Conservation (phyloP, 2,113 vertebrate genomes). For the Tragelaphus imberbis region DNA sequence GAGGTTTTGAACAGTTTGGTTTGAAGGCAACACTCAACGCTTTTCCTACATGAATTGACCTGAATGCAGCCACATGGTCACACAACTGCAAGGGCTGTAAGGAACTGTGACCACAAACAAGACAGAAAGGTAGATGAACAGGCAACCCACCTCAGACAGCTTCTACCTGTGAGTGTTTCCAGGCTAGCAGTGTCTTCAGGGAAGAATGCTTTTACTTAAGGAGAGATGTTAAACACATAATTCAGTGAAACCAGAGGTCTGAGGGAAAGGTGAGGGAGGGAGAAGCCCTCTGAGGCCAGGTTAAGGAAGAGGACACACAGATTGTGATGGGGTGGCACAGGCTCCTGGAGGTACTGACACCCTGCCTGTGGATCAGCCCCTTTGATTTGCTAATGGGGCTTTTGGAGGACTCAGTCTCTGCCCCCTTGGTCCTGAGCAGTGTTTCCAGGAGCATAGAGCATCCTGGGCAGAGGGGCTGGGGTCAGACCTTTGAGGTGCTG, state of each 20-base stretch:
- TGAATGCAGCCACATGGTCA: background rate
- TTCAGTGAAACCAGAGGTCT: background rate
- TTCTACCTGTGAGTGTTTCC: background rate
- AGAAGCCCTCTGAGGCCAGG: background rate
- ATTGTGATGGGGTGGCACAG: fast-evolving
- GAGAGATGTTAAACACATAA: background rate
- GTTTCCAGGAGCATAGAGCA: background rate
- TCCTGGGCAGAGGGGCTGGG: background rate
- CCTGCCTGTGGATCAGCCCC: background rate
- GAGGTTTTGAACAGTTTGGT: background rate
- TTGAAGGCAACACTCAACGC: background rate
- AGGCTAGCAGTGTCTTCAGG: background rate
- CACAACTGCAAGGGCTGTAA: fast-evolving
- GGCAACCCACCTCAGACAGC: too few species aligned
- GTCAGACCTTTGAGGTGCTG: background rate
- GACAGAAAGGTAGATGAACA: background rate
- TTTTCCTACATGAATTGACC: background rate
- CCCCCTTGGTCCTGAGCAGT: background rate
- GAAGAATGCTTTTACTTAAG: background rate
- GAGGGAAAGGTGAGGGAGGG: background rate
- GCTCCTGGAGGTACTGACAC: background rate
- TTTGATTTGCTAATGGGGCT: background rate
- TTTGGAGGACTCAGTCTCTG: background rate
- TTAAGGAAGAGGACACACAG: background rate
- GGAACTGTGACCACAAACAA: background rate